phyloP scores from a whole-genome alignment of 1,140 invertebrate genomes.

The Ylistrum balloti region DNA sequence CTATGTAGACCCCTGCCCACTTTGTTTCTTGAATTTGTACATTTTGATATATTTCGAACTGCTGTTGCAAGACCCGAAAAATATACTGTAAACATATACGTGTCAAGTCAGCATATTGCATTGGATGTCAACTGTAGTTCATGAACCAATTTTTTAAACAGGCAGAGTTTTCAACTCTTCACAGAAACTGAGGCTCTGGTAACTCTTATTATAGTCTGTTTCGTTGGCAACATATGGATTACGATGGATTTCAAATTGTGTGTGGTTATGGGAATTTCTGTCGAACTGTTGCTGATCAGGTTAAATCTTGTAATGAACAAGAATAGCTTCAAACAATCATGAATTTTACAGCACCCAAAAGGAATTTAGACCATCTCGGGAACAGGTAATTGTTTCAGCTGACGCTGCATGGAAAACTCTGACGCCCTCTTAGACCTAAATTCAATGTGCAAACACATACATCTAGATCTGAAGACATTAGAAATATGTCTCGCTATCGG shows the following conservation, averaged over 20 bases:
- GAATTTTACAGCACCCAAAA: constrained; percentile 27
- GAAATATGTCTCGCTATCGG: constrained; percentile 21
- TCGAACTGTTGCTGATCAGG: neutral
- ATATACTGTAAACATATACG: too few species aligned
- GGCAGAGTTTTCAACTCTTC: too few species aligned
- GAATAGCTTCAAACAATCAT: constrained; percentile 14
- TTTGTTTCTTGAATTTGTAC: too few species aligned
- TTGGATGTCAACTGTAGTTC: too few species aligned
- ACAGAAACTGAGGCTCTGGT: too few species aligned
- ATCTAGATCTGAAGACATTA: constrained; percentile 34
- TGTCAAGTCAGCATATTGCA: too few species aligned
- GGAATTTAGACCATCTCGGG: constrained; percentile 29
- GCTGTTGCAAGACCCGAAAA: too few species aligned
- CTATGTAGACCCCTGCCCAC: too few species aligned
- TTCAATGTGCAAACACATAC: constrained; percentile 38
- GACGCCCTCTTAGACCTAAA: constrained; percentile 37
- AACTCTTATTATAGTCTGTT: too few species aligned
- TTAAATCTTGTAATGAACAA: constrained; percentile 14
- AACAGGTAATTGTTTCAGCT: constrained; percentile 34
- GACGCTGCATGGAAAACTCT: neutral
- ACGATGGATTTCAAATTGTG: constrained; percentile 18
- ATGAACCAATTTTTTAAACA: too few species aligned
- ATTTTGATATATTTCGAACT: too few species aligned
- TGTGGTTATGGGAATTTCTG: neutral
- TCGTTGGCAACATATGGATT: neutral